phyloP scores from a whole-genome alignment of 2,113 vertebrate species.

The Pygoscelis adeliae region DNA sequence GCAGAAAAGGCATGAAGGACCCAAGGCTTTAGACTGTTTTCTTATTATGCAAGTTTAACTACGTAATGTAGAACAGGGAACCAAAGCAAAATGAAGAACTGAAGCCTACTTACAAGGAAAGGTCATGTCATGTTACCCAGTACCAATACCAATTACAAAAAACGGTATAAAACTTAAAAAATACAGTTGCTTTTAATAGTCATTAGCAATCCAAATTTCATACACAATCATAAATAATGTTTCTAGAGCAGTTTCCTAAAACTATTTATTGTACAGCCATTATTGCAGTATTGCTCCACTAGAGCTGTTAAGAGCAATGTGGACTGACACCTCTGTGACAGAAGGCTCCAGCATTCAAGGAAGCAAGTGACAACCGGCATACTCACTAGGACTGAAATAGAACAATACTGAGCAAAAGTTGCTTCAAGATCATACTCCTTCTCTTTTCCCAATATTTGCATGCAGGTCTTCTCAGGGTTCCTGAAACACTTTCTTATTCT shows the following conservation, averaged over 20 bases:
- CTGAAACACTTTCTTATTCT: not conserved
- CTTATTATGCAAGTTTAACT: not conserved
- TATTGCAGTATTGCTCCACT: not conserved
- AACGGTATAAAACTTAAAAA: not conserved
- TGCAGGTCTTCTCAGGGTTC: not conserved
- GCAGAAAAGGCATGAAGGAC: not conserved
- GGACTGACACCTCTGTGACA: not conserved
- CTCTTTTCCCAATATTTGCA: not conserved
- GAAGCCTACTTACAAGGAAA: not conserved
- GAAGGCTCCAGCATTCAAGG: not conserved
- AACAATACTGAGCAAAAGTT: not conserved
- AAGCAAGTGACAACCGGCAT: not conserved
- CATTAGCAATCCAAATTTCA: not conserved
- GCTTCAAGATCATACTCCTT: not conserved
- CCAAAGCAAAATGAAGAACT: not conserved
- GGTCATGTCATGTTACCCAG: fast-evolving
- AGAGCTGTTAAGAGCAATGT: not conserved
- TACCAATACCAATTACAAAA: not conserved
- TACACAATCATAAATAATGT: not conserved
- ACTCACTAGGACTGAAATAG: not conserved
- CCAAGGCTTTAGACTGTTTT: not conserved
- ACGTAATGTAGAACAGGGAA: not conserved
- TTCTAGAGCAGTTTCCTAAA: not conserved
- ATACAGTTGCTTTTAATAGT: not conserved
- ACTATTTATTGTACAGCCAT: not conserved